These are phyloP conservation scores for Leptothorax acervorum DNA, from an alignment of 2,888 invertebrate genomes.

Conservation along the genomic window DNA sequence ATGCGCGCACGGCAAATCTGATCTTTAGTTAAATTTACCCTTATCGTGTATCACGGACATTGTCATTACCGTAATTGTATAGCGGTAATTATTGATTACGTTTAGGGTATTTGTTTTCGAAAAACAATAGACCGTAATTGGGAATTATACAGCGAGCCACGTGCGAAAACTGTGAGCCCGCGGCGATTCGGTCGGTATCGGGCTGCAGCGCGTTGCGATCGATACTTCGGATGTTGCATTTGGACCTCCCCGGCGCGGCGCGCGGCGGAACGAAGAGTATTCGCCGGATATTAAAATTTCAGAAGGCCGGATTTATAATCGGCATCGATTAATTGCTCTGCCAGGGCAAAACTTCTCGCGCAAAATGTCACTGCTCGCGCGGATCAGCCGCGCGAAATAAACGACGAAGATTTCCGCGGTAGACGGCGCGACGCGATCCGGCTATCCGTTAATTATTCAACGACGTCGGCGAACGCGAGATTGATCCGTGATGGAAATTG, in stretches of 20 bases:
- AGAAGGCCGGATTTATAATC: slow-evolving; percentile 62
- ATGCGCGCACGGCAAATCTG: background rate
- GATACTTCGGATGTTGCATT: slow-evolving; percentile 35
- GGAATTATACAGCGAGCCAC: background rate
- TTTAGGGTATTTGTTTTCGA: background rate
- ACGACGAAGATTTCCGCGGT: slow-evolving; percentile 41
- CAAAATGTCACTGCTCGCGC: slow-evolving; percentile 33
- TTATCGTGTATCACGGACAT: background rate
- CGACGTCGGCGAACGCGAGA: slow-evolving; percentile 52
- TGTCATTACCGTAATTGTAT: slow-evolving; percentile 11
- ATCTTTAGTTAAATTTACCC: background rate
- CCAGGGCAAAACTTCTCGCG: slow-evolving; percentile 37
- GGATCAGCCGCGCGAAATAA: slow-evolving; percentile 10
- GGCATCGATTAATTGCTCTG: slow-evolving; percentile 56
- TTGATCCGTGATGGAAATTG: slow-evolving; percentile 54
- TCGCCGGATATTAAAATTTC: slow-evolving; percentile 70
- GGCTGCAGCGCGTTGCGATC: slow-evolving; percentile 28
- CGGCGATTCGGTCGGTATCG: slow-evolving; percentile 27
- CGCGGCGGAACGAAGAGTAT: slow-evolving; percentile 5
- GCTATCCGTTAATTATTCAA: slow-evolving; percentile 69
- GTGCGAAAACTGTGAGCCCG: slow-evolving; percentile 7
- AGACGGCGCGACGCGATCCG: slow-evolving; percentile 19
- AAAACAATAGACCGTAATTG: slow-evolving; percentile 16
- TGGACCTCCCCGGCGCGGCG: slow-evolving; percentile 8
- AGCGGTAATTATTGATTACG: slow-evolving; percentile 9